phyloP scores from a whole-genome alignment of 1,140 invertebrate species.

The Helicoverpa armigera region DNA sequence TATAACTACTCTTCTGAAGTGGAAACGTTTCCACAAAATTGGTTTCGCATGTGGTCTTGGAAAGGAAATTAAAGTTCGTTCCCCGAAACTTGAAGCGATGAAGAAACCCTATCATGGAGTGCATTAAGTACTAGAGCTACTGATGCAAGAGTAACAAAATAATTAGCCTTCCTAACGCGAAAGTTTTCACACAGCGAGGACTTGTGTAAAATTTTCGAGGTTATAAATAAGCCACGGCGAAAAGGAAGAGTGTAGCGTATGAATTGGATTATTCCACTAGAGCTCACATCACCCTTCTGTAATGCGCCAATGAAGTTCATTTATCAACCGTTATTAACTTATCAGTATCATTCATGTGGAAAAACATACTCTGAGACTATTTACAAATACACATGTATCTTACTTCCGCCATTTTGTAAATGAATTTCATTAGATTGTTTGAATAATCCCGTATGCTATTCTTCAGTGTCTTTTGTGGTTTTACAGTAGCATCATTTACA shows the following conservation, averaged over 20 bases:
- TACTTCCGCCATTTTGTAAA: neutral
- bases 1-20: neutral
- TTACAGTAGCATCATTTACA: too few relatives aligned
- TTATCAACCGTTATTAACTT: slow-evolving; percentile 4
- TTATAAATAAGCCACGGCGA: slow-evolving; percentile 30
- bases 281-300: slow-evolving; percentile 48
- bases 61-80: slow-evolving; percentile 34
- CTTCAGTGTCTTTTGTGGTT: too few relatives aligned
- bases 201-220: slow-evolving; percentile 12
- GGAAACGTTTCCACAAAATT: neutral
- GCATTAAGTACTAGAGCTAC: slow-evolving; percentile 9
- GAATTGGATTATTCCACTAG: slow-evolving; percentile 62
- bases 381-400: slow-evolving; percentile 1
- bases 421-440: too few relatives aligned
- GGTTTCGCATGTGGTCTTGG: slow-evolving; percentile 1
- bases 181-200: neutral
- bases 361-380: slow-evolving; percentile 10
- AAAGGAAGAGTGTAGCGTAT: slow-evolving; percentile 46
- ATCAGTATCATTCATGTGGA: slow-evolving; percentile 5
- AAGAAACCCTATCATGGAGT: slow-evolving; percentile 13
- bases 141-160: neutral
- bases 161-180: slow-evolving; percentile 23
- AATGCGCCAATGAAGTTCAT: slow-evolving; percentile 36
- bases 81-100: slow-evolving; percentile 22
- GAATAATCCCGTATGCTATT: too few relatives aligned